Percentiles rank a stretch among this genome's conserved stretches.
Evolutionary conservation across 2,797 vertebrate genomes (phyloP).

Genomic region (Selene dorsalis): DNA sequence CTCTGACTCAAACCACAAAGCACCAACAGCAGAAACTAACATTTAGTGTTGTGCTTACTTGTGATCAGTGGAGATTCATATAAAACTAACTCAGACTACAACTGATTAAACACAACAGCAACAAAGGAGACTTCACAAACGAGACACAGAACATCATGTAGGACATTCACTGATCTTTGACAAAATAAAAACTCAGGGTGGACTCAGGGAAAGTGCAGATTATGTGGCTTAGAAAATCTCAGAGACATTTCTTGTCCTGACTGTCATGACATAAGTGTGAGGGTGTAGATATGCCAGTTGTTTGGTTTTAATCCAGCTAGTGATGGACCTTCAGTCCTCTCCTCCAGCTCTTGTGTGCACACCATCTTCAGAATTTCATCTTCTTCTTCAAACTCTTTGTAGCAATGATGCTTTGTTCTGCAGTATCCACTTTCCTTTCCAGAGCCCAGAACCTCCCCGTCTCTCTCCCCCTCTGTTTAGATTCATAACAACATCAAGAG

Average conservation of each 20-base stretch:
- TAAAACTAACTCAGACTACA: constrained; percentile 48
- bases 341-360: background rate
- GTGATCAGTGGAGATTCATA: constrained; percentile 57
- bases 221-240: background rate
- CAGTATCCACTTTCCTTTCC: background rate
- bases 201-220: background rate
- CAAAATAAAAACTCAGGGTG: constrained; percentile 14
- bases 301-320: background rate
- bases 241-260: background rate
- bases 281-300: no score
- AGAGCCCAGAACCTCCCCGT: background rate
- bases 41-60: constrained; percentile 70
- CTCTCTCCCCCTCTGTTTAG: background rate
- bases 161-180: background rate
- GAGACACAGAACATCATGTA: constrained; percentile 16
- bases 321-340: background rate
- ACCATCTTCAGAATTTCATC: background rate
- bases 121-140: constrained; percentile 49
- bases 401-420: constrained; percentile 3
- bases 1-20: constrained; percentile 42
- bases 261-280: no score
- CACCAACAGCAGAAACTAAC: constrained; percentile 57
- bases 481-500: background rate
- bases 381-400: background rate
- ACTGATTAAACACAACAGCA: constrained; percentile 50